Conservation (phyloP, 2,113 vertebrate species). For the Menidia beryllina region DNA sequence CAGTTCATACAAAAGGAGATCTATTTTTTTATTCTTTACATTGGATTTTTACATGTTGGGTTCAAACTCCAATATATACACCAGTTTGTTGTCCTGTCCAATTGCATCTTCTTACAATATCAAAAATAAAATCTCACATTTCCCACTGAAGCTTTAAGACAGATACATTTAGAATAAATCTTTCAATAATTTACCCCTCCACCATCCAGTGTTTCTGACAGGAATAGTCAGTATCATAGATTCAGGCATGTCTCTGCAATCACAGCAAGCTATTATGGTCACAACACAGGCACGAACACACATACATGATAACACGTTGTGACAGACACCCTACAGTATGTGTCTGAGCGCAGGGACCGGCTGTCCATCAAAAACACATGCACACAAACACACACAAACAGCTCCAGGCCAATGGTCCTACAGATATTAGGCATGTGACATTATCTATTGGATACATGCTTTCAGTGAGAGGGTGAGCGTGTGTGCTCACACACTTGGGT, state of each 20-base stretch:
- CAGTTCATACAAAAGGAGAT: not conserved
- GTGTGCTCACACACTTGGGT: slow-evolving; percentile 7
- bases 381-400: slow-evolving; percentile 5
- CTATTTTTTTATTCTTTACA: not conserved
- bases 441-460: slow-evolving; percentile 62
- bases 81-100: not conserved
- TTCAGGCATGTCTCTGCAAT: slow-evolving; percentile 36
- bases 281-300: slow-evolving; percentile 30
- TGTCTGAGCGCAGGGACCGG: slow-evolving; percentile 70
- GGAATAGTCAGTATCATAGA: slow-evolving; percentile 50
- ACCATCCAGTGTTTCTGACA: slow-evolving; percentile 28
- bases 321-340: slow-evolving; percentile 81
- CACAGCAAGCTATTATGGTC: slow-evolving; percentile 39
- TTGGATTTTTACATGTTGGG: not conserved
- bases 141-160: not conserved
- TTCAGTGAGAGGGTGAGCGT: slow-evolving; percentile 33
- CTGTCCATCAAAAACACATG: slow-evolving; percentile 68
- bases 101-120: not conserved
- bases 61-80: not conserved
- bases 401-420: slow-evolving; percentile 56
- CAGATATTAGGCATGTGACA: slow-evolving; percentile 66
- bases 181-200: not conserved
- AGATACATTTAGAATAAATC: not conserved
- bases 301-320: slow-evolving; percentile 69
- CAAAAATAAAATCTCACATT: not conserved